Conservation (phyloP, 2,888 invertebrate genomes). For the Apamea crenata region DNA sequence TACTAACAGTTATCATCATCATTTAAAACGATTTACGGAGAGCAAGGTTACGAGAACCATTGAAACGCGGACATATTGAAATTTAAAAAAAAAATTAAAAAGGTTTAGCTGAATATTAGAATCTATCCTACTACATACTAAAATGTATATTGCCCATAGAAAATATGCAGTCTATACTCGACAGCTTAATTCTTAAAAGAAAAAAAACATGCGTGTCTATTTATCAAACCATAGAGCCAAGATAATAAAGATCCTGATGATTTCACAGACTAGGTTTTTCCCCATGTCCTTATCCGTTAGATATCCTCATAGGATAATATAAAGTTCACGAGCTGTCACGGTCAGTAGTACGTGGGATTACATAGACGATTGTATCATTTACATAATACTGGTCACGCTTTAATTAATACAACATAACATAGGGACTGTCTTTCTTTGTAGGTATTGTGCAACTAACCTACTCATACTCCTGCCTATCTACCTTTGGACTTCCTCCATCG, state of each 20-base stretch:
- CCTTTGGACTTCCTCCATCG: too few relatives aligned
- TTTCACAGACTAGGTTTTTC: slow-evolving; percentile 40
- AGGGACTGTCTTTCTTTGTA: background rate
- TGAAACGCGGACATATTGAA: too few relatives aligned
- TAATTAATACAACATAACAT: background rate
- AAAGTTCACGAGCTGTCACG: slow-evolving; percentile 58
- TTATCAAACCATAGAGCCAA: background rate
- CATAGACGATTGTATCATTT: slow-evolving; percentile 38
- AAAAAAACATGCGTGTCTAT: background rate
- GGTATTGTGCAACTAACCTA: background rate
- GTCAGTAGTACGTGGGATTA: slow-evolving; percentile 46
- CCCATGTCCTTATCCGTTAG: slow-evolving; percentile 16
- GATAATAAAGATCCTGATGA: slow-evolving; percentile 14
- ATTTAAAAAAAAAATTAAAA: too few relatives aligned
- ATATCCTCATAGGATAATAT: slow-evolving; percentile 9
- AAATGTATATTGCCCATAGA: background rate
- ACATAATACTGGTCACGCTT: slow-evolving; percentile 40
- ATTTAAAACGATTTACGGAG: background rate
- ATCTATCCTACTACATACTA: background rate
- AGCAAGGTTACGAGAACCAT: background rate
- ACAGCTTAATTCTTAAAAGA: background rate
- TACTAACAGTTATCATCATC: background rate
- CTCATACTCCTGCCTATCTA: too few relatives aligned
- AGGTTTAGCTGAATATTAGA: background rate
- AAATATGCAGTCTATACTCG: background rate